These are phyloP conservation scores for Branchinecta sandiegonensis DNA, from an alignment of 2,888 invertebrate genomes.

Conservation along the genomic window DNA sequence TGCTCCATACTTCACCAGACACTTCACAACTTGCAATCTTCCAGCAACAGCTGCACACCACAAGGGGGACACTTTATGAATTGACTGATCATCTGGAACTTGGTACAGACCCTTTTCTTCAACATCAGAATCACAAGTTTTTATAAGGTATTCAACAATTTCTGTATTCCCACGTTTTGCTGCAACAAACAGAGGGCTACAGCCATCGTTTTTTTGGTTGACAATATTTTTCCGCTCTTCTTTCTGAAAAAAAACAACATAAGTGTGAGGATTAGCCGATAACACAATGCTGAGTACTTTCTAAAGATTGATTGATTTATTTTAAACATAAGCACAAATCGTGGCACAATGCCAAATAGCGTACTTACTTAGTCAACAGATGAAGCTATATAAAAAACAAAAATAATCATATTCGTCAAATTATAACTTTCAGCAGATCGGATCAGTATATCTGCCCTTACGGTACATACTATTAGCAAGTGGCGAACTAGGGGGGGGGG, in stretches of 20 bases:
- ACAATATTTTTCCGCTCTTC: conserved; percentile 51
- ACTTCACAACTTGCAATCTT: conserved; percentile 56
- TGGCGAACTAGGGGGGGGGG: too few species aligned
- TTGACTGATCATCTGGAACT: conserved; percentile 62
- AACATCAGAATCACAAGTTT: conserved; percentile 62
- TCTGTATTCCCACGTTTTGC: conserved; percentile 63
- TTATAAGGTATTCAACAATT: conserved; percentile 69
- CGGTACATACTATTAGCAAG: too few species aligned
- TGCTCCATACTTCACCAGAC: conserved; percentile 61
- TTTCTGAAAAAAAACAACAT: conserved; percentile 36
- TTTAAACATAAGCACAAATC: too few species aligned
- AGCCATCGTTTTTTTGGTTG: conserved; percentile 53
- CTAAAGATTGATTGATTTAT: too few species aligned
- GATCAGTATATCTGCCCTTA: too few species aligned
- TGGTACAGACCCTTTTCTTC: conserved; percentile 71
- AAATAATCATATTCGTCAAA: too few species aligned
- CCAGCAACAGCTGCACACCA: conserved; percentile 88
- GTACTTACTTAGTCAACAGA: too few species aligned
- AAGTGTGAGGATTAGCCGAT: too few species aligned
- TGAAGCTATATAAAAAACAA: too few species aligned
- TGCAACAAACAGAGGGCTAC: conserved; percentile 65
- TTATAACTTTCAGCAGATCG: too few species aligned
- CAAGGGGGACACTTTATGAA: conserved; percentile 69
- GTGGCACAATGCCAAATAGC: too few species aligned
- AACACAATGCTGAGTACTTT: too few species aligned